Evolutionary conservation across 2,113 vertebrate species (phyloP).

Genomic region (Callospermophilus lateralis): DNA sequence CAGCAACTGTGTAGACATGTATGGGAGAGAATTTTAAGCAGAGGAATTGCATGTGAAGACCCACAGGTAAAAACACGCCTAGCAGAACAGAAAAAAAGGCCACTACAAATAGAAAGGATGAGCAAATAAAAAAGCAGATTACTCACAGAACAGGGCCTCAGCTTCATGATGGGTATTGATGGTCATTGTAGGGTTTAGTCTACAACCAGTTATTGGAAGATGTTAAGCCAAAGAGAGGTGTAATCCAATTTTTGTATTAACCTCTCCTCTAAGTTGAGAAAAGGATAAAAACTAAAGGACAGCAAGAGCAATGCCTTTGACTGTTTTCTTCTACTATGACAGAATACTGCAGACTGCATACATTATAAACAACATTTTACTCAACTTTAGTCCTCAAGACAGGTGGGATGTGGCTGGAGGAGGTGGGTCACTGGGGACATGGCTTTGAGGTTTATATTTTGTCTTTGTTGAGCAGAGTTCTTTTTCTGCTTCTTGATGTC

Average conservation of each 20-base stretch:
- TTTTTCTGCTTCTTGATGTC: no score
- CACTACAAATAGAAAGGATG: background rate
- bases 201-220: background rate
- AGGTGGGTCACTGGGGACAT: no score
- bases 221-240: background rate
- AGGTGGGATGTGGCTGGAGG: no score
- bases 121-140: background rate
- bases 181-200: background rate
- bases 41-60: accelerated
- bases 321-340: background rate
- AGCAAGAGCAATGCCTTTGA: background rate
- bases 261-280: background rate
- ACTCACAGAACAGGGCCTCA: background rate
- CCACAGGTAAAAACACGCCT: background rate
- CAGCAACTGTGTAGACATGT: background rate
- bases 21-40: background rate
- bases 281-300: background rate
- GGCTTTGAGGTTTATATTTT: no score
- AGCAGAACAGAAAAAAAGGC: background rate
- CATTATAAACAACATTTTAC: background rate
- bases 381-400: background rate
- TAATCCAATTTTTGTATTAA: background rate
- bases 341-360: background rate
- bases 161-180: background rate
- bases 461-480: no score